Evolutionary conservation across 1,140 invertebrate species (phyloP).

Genomic region (Phthorimaea operculella): DNA sequence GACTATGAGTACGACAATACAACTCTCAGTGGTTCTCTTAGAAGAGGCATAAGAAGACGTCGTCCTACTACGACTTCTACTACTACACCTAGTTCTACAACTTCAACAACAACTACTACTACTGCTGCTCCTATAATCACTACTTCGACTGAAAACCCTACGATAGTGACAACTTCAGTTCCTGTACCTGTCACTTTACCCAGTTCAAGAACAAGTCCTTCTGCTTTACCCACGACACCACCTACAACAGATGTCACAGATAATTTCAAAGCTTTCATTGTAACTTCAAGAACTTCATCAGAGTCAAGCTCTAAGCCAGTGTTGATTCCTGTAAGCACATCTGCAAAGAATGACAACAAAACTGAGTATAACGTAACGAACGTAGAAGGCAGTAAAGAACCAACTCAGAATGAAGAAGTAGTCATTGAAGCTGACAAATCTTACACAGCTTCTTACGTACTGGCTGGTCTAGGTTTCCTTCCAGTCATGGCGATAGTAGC

Average conservation of each 20-base stretch:
- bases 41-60: slow-evolving; percentile 59
- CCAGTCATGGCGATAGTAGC: slow-evolving; percentile 69
- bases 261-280: slow-evolving; percentile 34
- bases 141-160: slow-evolving; percentile 10
- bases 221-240: slow-evolving; percentile 20
- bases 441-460: slow-evolving; percentile 69
- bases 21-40: slow-evolving; percentile 30
- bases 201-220: slow-evolving; percentile 13
- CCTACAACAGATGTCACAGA: slow-evolving; percentile 10
- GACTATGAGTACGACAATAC: slow-evolving; percentile 32
- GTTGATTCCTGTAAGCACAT: slow-evolving; percentile 19
- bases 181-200: slow-evolving; percentile 19
- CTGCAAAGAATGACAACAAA: slow-evolving; percentile 20
- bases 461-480: slow-evolving; percentile 70
- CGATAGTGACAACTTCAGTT: slow-evolving; percentile 13
- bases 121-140: slow-evolving; percentile 20
- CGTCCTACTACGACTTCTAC: slow-evolving; percentile 44
- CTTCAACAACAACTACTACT: slow-evolving; percentile 19
- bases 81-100: slow-evolving; percentile 25
- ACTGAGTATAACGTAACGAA: slow-evolving; percentile 36
- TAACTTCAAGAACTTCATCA: slow-evolving; percentile 43
- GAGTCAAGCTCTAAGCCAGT: slow-evolving; percentile 39
- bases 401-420: slow-evolving; percentile 57
- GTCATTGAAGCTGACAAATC: slow-evolving; percentile 67
- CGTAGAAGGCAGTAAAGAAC: slow-evolving; percentile 24